Percentiles rank a stretch among this genome's conserved stretches.
Evolutionary conservation across 2,113 vertebrate genomes (phyloP).

Genomic region (Mastomys coucha): DNA sequence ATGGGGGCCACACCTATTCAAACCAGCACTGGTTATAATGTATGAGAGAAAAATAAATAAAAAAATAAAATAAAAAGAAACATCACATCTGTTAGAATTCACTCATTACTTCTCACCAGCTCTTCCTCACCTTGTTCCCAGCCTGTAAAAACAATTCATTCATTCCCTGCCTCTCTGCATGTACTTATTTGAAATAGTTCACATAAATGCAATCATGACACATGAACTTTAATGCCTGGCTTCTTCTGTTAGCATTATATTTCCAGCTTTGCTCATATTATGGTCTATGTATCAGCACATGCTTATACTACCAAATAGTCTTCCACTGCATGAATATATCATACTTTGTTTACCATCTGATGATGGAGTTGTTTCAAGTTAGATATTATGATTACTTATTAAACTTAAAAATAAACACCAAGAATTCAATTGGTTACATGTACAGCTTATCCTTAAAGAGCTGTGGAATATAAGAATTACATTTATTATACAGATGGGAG

Average conservation of each 20-base stretch:
- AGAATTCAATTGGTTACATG: not conserved
- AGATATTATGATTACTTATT: not conserved
- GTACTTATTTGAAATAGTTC: not conserved
- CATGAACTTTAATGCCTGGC: not conserved
- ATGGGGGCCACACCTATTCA: not conserved
- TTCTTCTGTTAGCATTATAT: not conserved
- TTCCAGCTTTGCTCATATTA: not conserved
- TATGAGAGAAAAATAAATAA: not conserved
- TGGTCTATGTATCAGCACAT: not conserved
- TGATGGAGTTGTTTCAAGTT: slow-evolving; percentile 7
- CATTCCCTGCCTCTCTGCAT: not conserved
- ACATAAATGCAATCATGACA: not conserved
- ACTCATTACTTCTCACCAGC: not conserved
- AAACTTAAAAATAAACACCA: slow-evolving; percentile 13
- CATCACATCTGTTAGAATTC: not conserved
- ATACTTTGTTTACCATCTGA: not conserved
- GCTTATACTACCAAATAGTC: not conserved
- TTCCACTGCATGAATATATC: not conserved
- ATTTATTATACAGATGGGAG: not conserved
- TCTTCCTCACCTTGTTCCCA: not conserved
- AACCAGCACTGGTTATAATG: not conserved
- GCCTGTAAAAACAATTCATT: not conserved
- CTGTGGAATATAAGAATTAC: not conserved
- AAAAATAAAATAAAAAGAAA: no score
- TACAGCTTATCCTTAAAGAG: not conserved